Base-by-base conservation (phyloP, 2,888 invertebrate species). In the Phytoseiulus persimilis region DNA sequence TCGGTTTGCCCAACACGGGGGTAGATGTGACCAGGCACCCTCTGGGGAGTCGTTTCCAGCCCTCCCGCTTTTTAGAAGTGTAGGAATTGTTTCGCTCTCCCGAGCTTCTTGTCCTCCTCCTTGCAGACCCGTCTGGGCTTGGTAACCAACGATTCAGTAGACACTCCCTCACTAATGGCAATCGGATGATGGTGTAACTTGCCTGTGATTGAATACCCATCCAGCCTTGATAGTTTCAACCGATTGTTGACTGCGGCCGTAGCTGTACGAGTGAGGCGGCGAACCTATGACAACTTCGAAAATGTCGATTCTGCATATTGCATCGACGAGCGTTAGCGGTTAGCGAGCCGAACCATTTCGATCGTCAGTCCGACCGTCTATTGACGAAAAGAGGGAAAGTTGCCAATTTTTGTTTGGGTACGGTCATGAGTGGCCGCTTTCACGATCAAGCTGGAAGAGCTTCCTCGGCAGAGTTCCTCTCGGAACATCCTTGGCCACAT, bases 141-240 rank as follows among this genome's bases (percentile, higher is more conserved):
- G 65, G 65, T 65, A 65, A 65, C 11, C 65, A 65, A 65, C 23
- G 11, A 65, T 65, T 65, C 65, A 65, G 65, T 65, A 65, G 65
- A 65, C 65, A 65, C 65, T 65, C 65, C 65, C 65, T 65, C 18
- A 3, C 65, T 65, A 65, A 65, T 65, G 65, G 65, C 65, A 65
- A 65, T 65, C 65, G 65, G 65, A 65, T 65, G 65, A 65, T 65
- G 65, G 65, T 65, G 65, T 65, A 65, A 65, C 65, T 65, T 65
- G 65, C 18, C 65, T 65, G 18, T 65, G 14, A 65, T 65, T 65
- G 65, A 65, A 65, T 65, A 23, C 18, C 65, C 65, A 65, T 65
- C 65, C 28, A 65, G 65, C 65, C 14, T 65, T 65, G 65, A 65
- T 65, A 65, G 65, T 65, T 65, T 65, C 18, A 28, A 65, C 23